Evolutionary conservation across 1,140 invertebrate genomes (phyloP).

Genomic region (Eurytemora carolleeae): DNA sequence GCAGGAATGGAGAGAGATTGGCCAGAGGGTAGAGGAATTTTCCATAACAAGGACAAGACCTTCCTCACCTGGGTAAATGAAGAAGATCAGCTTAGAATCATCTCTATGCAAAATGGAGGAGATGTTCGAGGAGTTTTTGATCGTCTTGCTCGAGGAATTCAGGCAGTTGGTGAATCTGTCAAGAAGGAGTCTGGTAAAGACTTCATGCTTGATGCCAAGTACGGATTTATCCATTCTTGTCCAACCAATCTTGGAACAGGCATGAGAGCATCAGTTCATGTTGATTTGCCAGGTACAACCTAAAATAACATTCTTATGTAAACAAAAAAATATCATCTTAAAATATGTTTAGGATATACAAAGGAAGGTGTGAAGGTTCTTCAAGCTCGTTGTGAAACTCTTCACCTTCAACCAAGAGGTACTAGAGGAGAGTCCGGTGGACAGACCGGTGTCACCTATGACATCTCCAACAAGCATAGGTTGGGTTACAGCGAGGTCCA

Average conservation of each 20-base stretch:
- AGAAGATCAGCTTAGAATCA: constrained; percentile 63
- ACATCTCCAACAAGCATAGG: too few species aligned
- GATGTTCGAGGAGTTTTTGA: constrained; percentile 49
- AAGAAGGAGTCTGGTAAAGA: constrained; percentile 16
- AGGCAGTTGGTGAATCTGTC: constrained; percentile 19
- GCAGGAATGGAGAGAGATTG: constrained; percentile 42
- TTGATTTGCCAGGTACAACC: constrained; percentile 16
- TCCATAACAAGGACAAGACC: constrained; percentile 49
- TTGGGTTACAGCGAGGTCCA: constrained; percentile 16
- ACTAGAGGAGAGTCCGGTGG: too few species aligned
- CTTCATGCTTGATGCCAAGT: constrained; percentile 13
- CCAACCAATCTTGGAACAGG: constrained; percentile 16
- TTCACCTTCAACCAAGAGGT: constrained; percentile 12
- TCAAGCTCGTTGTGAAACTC: constrained; percentile 6
- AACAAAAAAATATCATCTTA: too few species aligned
- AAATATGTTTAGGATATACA: too few species aligned
- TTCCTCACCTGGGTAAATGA: constrained; percentile 76
- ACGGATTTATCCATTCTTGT: constrained; percentile 14
- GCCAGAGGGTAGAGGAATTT: constrained; percentile 73
- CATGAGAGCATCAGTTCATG: constrained; percentile 15
- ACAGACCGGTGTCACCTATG: too few species aligned
- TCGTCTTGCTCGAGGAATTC: constrained; percentile 38
- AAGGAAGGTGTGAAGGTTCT: constrained; percentile 14
- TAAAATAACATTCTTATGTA: too few species aligned
- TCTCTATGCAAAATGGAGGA: constrained; percentile 44